A percentile compares a stretch with the other conserved stretches of the same genome.
phyloP scores from a whole-genome alignment of 1,140 invertebrate genomes.

The Cotesia chilonis region DNA sequence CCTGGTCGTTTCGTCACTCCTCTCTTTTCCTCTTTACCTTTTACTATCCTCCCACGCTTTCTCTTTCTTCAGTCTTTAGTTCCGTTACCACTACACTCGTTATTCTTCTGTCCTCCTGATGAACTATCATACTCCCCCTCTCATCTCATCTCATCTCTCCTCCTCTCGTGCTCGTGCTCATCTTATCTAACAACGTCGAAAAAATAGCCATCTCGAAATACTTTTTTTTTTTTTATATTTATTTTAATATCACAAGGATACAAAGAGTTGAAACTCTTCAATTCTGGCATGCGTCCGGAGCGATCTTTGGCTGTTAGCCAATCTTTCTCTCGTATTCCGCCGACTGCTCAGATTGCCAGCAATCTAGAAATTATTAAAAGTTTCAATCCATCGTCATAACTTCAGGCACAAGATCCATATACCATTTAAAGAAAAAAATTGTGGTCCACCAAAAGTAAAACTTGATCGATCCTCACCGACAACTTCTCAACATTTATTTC shows the following conservation, averaged over 20 bases:
- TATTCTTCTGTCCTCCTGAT: constrained; percentile 16
- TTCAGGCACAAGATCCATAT: not conserved
- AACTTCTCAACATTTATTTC: not conserved
- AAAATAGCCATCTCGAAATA: constrained; percentile 27
- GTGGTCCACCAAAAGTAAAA: not conserved
- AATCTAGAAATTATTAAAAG: constrained; percentile 33
- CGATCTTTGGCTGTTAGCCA: constrained; percentile 30
- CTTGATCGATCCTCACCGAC: constrained; percentile 12
- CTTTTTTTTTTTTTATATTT: constrained; percentile 9
- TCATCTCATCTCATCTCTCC: not conserved
- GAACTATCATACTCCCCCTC: constrained; percentile 12
- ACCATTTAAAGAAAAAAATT: constrained; percentile 14
- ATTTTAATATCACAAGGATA: constrained; percentile 22
- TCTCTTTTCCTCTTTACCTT: constrained; percentile 35
- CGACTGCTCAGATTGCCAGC: not conserved
- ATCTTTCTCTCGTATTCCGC: not conserved
- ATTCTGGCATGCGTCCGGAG: constrained; percentile 29
- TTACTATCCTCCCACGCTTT: constrained; percentile 36
- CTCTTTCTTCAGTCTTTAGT: constrained; percentile 30
- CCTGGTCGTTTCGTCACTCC: constrained; percentile 55
- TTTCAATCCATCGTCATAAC: constrained; percentile 25
- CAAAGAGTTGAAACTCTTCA: constrained; percentile 26
- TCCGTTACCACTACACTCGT: constrained; percentile 24
- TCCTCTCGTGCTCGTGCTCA: not conserved
- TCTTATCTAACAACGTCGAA: constrained; percentile 16